Evolutionary conservation across 1,140 invertebrate genomes (phyloP), one percentile per base, ranked within the genome.

Genomic region (Hylaeus anthracinus): DNA sequence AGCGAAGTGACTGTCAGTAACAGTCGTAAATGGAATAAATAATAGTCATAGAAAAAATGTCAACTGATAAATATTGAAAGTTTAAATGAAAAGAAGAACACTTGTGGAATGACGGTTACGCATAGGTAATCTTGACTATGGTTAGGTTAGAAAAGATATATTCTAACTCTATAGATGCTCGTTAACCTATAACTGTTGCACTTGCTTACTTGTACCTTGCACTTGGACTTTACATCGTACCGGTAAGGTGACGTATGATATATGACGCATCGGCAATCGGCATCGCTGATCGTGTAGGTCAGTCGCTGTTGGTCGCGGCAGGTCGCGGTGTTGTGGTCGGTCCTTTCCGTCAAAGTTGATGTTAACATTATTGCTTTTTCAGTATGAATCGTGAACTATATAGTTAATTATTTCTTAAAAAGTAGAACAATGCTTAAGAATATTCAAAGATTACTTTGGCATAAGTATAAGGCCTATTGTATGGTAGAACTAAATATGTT

Each of bases 171-270:
- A 48, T 67, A 66, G 41, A 60, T 71, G 14, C 37, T 1, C 26
- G 51, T 37, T 77, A 81, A 84, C 80, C 79, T 76, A 60, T 73
- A 55, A 56, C 15, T 14, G 10, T 4, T 72, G 45, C 9, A 69
- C 63, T 26, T 26, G 26, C 26, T 26, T 26, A 26, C 26, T 26
- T 26, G 26, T 26, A 26, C 0, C 26, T 26, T 26, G 26, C 26
- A 26, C 26, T 26, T 26, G 26, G 26, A 26, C 26, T 26, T 26
- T 26, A 26, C 26, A 26, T 26, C 75, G 51, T 61, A 58, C 70
- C 76, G 53, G 72, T 72, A 60, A 66, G 39, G 66, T 26, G 43
- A 41, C 41, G 79, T 4, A 26, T 26, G 26, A 26, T 26, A 26
- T 26, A 26, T 0, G 26, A 26, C 26, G 26, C 26, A 26, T 26